Conservation (phyloP, 1,140 invertebrate genomes). For the Tenebrio molitor region DNA sequence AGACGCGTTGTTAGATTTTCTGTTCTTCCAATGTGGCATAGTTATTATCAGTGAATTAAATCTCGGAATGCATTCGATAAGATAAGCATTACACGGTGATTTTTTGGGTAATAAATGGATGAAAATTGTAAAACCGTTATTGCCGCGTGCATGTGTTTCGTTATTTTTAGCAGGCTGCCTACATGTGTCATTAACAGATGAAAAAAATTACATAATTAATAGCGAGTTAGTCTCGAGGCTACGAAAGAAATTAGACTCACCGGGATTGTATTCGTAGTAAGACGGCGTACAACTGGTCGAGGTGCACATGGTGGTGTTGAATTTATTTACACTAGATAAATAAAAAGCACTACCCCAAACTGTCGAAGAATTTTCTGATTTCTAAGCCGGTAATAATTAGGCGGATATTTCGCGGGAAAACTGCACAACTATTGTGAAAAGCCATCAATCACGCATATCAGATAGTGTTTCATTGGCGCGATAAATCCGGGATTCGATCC, state of each 20-base stretch:
- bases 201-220: no score
- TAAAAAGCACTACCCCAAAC: slow-evolving; percentile 36
- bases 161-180: no score
- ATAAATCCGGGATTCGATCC: no score
- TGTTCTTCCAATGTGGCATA: no score
- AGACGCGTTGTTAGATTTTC: no score
- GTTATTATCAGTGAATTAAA: no score
- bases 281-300: slow-evolving; percentile 25
- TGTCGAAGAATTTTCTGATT: slow-evolving; percentile 31
- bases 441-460: slow-evolving; percentile 23
- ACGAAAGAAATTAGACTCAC: slow-evolving; percentile 28
- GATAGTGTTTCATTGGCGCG: no score
- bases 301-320: slow-evolving; percentile 16
- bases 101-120: neutral
- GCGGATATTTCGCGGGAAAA: slow-evolving; percentile 2
- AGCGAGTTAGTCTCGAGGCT: no score
- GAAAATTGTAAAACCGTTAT: neutral
- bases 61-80: no score
- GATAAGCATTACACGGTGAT: neutral
- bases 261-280: slow-evolving; percentile 39
- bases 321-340: slow-evolving; percentile 32
- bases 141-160: no score
- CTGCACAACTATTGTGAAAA: slow-evolving; percentile 12
- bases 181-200: no score
- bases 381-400: neutral